Base-by-base conservation (phyloP, 2,888 invertebrate species). In the Crematogaster levior region DNA sequence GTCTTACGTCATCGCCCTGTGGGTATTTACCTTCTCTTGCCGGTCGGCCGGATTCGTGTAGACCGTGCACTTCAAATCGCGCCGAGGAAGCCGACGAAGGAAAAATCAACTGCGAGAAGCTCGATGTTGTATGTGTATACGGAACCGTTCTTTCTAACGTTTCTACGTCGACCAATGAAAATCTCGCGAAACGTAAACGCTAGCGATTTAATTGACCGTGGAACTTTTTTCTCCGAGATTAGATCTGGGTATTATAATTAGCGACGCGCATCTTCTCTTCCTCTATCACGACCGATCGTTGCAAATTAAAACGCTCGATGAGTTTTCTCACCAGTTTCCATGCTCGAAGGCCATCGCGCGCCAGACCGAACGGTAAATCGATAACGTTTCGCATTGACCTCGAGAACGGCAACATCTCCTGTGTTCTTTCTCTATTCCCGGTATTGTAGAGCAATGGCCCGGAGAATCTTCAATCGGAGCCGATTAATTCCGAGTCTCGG, bases 1-100 rank as follows among this genome's bases (percentile, higher is more conserved):
- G 56, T 37, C 82, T 86, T 83, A 75, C 86, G 87, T 87, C 84
- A 85, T 70, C 66, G 9, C 75, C 81, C 48, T 27, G 58, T 79
- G 81, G 84, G 43, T 85, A 79, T 85, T 86, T 86, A 79, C 82
- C 81, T 70, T 53, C 77, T 81, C 81, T 53, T 24, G 30, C 53
- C 56, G 37, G 30, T 5, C 56, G 40, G 37, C 56, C 40, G 15
- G 51, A 53, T 65, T 34, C 12, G 43, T 81, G 63, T 81, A 63
- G 81, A 74, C 81, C 63, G 46, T 81, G 74, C 74, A 63, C 65
- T 81, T 81, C 43, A 46, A 40, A 63, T 75, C 74, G 21, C 63
- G 48, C 51, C n/a, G 60, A 53, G 18, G 34, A 43, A 43, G 24
- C 37, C 70, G 61, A 12, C 12, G 51, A 66, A 30, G n/a, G 34